A percentile compares a stretch with the other conserved stretches of the same genome.
phyloP scores from a whole-genome alignment of 2,797 vertebrate species.

The Champsocephalus gunnari region DNA sequence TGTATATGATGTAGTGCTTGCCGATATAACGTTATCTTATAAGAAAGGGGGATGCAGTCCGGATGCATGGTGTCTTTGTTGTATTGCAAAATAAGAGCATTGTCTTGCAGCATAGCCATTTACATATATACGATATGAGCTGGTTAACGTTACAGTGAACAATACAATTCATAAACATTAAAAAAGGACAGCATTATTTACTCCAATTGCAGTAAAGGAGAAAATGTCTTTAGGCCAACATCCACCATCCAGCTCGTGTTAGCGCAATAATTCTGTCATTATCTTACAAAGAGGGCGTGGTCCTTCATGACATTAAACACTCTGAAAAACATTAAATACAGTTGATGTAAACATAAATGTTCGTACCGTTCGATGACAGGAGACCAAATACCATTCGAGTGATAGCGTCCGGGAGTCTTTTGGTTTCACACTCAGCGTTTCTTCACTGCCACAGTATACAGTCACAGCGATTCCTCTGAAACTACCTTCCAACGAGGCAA shows the following conservation, averaged over 20 bases:
- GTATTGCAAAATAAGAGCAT: not conserved
- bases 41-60: not conserved
- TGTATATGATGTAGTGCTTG: not conserved
- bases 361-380: slow-evolving; percentile 67
- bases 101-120: slow-evolving; percentile 24
- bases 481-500: slow-evolving; percentile 88
- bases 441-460: not conserved
- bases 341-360: not conserved
- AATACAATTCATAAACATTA: not conserved
- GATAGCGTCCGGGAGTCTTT: slow-evolving; percentile 21
- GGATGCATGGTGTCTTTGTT: not conserved
- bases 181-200: not conserved
- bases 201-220: not conserved
- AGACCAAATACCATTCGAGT: slow-evolving; percentile 50
- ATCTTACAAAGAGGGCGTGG: slow-evolving; percentile 58
- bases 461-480: slow-evolving; percentile 71
- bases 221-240: not conserved
- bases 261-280: not conserved
- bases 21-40: not conserved
- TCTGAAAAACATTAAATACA: not conserved
- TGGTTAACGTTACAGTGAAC: not conserved
- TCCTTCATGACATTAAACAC: slow-evolving; percentile 25
- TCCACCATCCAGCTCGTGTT: slow-evolving; percentile 5
- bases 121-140: not conserved
- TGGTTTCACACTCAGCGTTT: slow-evolving; percentile 15